phyloP scores from a whole-genome alignment of 2,888 invertebrate species.

The Machimus rusticus region DNA sequence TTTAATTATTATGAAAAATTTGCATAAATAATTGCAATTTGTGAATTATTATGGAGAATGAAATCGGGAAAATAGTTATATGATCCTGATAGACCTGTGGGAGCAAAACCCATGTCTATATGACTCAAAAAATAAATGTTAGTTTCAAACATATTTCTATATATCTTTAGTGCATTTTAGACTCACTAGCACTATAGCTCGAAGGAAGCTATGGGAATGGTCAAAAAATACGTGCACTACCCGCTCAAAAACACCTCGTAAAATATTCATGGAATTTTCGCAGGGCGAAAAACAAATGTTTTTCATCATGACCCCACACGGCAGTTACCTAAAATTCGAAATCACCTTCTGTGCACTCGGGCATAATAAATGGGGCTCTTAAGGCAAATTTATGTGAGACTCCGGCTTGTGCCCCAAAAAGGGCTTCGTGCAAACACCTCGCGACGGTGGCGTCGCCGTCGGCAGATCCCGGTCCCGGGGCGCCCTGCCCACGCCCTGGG shows the following conservation, averaged over 20 bases:
- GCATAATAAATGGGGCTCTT: neutral
- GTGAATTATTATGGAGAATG: too few relatives aligned
- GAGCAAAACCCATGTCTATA: too few relatives aligned
- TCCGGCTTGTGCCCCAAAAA: neutral
- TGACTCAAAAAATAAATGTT: too few relatives aligned
- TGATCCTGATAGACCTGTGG: too few relatives aligned
- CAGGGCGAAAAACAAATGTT: neutral
- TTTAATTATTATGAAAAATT: too few relatives aligned
- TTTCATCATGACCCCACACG: neutral
- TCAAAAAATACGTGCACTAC: neutral
- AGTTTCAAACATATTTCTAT: neutral
- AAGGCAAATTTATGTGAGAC: slow-evolving; percentile 14
- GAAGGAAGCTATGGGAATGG: neutral
- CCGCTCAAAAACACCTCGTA: neutral
- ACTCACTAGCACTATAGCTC: neutral
- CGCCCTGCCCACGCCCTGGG: neutral
- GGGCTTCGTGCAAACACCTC: neutral
- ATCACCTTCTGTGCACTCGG: neutral
- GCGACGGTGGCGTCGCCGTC: neutral
- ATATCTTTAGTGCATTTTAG: neutral
- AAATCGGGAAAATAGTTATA: too few relatives aligned
- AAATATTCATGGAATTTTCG: neutral
- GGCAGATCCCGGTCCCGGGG: neutral
- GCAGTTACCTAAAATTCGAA: neutral
- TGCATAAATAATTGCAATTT: too few relatives aligned